Base-by-base conservation (phyloP, 1,140 invertebrate species). In the Bombus superbus region DNA sequence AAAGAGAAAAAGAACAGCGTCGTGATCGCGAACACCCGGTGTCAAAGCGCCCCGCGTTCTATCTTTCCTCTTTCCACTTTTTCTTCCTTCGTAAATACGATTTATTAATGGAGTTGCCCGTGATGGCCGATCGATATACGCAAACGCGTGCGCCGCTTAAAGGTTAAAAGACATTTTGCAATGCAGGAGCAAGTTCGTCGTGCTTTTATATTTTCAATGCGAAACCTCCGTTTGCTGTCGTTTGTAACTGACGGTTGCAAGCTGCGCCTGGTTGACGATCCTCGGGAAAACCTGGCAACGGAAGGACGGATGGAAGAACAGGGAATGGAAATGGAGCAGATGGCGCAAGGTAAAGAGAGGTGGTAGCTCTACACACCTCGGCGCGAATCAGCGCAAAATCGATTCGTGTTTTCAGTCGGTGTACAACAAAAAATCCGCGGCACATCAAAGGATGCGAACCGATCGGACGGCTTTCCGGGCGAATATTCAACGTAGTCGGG, bases 371-470 rank as follows among this genome's bases (percentile, higher is more conserved):
- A 79, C 78, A 79, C 78, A 73, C 53, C 66, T 62, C 38, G 64
- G 42, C 62, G 75, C 44, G 71, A 84, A 66, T 87, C 71, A 72
- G 53, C 25, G 69, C 44, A 73, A 77, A 88, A 88, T 90, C 79
- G 85, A 89, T 81, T 89, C 76, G 64, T 62, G 80, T 66, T 86
- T 90, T 88, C 87, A 81, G 69, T n/a, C 38, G 80, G 13, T 59
- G 62, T 40, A 25, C 86, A 64, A 86, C 80, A 47, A 77, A 72
- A 59, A n/a, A 28, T 53, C 74, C 35, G 53, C 38, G 71, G 13
- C 62, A 81, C 77, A 81, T 90, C 88, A 89, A 89, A 90, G 89
- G 86, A 90, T 82, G 79, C 81, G 64, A 80, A 68, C 28, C 86
- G 89, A 90, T 83, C 82, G 82, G 47, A 28, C 76, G 64, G 89